These are phyloP conservation scores for Rhopalosiphum padi DNA, from an alignment of 1,140 invertebrate species.

Conservation along the genomic window DNA sequence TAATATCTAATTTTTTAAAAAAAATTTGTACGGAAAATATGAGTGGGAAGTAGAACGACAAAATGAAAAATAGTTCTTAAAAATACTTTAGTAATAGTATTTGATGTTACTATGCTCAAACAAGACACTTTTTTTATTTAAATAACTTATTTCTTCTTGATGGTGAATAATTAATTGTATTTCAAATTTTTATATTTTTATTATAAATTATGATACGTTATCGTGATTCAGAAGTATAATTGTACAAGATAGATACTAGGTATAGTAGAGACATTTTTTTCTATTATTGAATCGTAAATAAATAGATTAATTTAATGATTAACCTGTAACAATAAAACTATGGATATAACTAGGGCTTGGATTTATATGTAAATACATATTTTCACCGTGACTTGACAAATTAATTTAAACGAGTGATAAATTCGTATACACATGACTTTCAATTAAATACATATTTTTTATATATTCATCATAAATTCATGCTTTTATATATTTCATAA, in stretches of 20 bases:
- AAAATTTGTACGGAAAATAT: not conserved
- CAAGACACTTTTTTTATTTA: not conserved
- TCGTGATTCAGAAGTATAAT: not conserved
- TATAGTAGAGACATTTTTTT: no score
- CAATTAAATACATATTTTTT: no score
- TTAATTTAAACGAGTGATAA: no score
- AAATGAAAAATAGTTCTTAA: not conserved
- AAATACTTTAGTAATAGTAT: not conserved
- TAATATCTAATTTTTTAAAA: not conserved
- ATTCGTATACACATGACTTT: no score
- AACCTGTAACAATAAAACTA: not conserved
- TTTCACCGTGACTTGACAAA: no score
- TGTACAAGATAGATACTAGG: no score
- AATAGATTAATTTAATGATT: not conserved
- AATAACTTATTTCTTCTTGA: not conserved
- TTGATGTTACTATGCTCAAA: not conserved
- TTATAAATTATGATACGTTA: not conserved
- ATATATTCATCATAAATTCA: no score
- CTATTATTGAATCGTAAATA: not conserved
- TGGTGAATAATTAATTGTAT: not conserved
- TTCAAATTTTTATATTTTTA: not conserved
- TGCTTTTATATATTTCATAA: no score
- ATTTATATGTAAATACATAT: not conserved
- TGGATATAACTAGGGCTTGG: not conserved
- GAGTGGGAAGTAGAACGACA: not conserved